Base-by-base conservation (phyloP, 2,797 vertebrate genomes). In the Coracias cyanogaster region DNA sequence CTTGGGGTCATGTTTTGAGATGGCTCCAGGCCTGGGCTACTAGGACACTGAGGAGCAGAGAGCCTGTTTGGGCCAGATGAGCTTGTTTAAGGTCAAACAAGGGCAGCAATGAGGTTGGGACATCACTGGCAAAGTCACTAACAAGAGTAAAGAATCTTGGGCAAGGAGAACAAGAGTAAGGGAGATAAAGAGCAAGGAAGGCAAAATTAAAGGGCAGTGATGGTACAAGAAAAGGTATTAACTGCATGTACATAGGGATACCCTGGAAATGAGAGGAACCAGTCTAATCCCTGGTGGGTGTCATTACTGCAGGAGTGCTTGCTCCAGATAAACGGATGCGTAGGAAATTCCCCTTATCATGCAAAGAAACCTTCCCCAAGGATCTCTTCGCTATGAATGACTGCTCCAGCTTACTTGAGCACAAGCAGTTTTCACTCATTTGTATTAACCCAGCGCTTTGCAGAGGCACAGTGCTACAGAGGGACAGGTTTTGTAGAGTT, bases 271-370 rank as follows among this genome's bases (percentile, higher is more conserved):
- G 72, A 81, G 69, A 81, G 69, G 28, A 60, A 85, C 41, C 35
- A 89, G 45, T 70, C 72, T 81, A 67, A 74, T 81, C 65, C 90
- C 69, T 7, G 2, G 29, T n/a, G 82, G 78, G 77, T 93, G 69
- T 83, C 80, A 65, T 31, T 88, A 84, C 54, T 67, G 54, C 64
- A 16, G 19, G 52, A 86, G n/a, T 41, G 43, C 70, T 94, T 74
- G 39, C 46, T 79, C 48, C 66, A 90, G 76, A 89, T 92, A 86
- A 93, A 88, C 2, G 73, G 77, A 95, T 22, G 65, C 90, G 82
- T 57, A 88, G 82, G 91, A 95, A 93, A 91, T 93, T 93, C 83
- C 66, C 37, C 49, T 94, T 76, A 82, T 60, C 93, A 48, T 70
- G 77, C 41, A 83, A 77, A 91, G 55, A 90, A 92, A 39, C 77